phyloP scores from a whole-genome alignment of 2,113 vertebrate species.

The Cynopterus brachyotis region DNA sequence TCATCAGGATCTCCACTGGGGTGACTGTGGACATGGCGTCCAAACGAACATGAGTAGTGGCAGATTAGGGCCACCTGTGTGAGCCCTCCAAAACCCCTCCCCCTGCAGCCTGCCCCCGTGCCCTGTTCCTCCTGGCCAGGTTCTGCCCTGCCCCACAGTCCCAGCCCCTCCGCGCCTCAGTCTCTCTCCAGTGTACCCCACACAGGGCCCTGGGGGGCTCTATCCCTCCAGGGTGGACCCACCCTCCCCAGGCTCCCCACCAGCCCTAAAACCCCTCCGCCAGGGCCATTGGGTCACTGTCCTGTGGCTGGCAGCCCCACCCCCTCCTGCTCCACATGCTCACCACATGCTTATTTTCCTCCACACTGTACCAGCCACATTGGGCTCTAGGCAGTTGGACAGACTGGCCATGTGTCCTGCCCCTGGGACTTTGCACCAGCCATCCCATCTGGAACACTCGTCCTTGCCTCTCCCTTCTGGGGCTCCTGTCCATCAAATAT shows the following conservation, averaged over 20 bases:
- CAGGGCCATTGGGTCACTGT: not conserved
- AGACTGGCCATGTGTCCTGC: not conserved
- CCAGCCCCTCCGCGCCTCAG: not conserved
- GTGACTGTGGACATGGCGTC: not conserved
- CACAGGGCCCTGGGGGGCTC: not conserved
- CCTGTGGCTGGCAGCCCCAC: too few species aligned
- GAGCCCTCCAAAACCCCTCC: too few species aligned
- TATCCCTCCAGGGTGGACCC: not conserved
- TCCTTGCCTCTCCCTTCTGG: accelerated
- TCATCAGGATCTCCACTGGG: not conserved
- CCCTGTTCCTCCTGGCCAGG: not conserved
- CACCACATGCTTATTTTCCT: not conserved
- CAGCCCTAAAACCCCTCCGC: not conserved
- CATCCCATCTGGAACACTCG: too few species aligned
- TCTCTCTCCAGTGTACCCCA: not conserved
- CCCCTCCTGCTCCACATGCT: not conserved
- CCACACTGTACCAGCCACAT: not conserved
- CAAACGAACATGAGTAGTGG: not conserved
- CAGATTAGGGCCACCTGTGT: not conserved
- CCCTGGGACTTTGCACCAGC: not conserved
- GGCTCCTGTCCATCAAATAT: accelerated
- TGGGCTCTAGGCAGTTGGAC: not conserved
- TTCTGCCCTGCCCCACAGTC: not conserved
- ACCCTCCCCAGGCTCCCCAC: not conserved
- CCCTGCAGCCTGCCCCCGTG: not conserved